Base-by-base conservation (phyloP, 1,140 invertebrate species). In the Psilanteris sp. region DNA sequence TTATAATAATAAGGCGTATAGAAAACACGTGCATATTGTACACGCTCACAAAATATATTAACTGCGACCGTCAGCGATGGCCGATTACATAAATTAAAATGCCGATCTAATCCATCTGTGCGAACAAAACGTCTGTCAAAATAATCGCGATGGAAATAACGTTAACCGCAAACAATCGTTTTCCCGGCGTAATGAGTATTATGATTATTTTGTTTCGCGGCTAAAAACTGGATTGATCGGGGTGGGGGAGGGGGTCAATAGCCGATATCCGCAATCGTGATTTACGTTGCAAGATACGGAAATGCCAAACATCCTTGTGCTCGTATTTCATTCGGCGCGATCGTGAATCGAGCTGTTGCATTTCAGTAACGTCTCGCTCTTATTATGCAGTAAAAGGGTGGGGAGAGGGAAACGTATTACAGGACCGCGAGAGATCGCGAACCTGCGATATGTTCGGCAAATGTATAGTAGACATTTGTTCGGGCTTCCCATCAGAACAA, bases 271-370 rank as follows among this genome's bases (percentile, higher is more conserved):
- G n/a, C n/a, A 39, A 67, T 74, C 61, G 73, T 36, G 66, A 70
- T 77, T 61, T 67, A 67, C 74, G 67, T 50, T 31, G 57, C 50
- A 37, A 64, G 74, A 71, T 71, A 71, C 66, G 66, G 61, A 77
- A 71, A 77, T 66, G 61, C 59, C 59, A 57, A 26, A 44, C 43
- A 61, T 57, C 54, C 22, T 34, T 4, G 44, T 34, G 52, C 41
- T 64, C 73, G 73, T 76, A 73, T 79, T 81, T 78, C 76, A 76
- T 74, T 79, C 50, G 8, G 24, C 62, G 71, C 62, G 34, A 67
- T 52, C 44, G 59, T 54, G 29, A 59, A 31, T 61, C 67, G 66
- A 61, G 66, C 66, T 29, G 66, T 70, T 55, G 59, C 70, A 43
- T 74, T 74, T 66, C 54, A 62, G 61, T 50, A 67, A 59, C 44